Evolutionary conservation across 2,888 invertebrate genomes (phyloP).

Genomic region (Agonum fuliginosum): DNA sequence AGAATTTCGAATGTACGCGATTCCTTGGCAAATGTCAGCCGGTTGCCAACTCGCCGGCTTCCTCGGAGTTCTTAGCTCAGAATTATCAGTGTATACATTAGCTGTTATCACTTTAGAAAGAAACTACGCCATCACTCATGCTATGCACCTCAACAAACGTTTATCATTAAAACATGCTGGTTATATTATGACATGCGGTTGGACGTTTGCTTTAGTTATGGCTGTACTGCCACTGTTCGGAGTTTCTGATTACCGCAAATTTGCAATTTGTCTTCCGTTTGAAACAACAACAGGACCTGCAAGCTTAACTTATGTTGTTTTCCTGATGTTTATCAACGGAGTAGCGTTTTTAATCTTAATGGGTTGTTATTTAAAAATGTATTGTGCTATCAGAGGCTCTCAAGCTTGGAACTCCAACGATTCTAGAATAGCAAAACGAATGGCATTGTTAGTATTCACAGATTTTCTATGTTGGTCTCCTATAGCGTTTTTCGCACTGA

Average conservation of each 20-base stretch:
- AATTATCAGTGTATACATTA: slow-evolving; percentile 95
- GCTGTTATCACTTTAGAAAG: slow-evolving; percentile 97
- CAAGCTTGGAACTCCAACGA: slow-evolving; percentile 99
- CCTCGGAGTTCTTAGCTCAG: slow-evolving; percentile 93
- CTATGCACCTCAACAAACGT: slow-evolving; percentile 96
- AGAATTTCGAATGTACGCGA: slow-evolving; percentile 96
- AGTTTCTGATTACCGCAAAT: slow-evolving; percentile 95
- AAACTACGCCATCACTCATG: slow-evolving; percentile 98
- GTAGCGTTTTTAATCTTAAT: slow-evolving; percentile 95
- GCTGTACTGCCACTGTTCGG: slow-evolving; percentile 93
- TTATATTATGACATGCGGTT: slow-evolving; percentile 94
- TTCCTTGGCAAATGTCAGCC: slow-evolving; percentile 97
- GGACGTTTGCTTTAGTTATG: slow-evolving; percentile 91
- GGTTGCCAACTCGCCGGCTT: slow-evolving; percentile 97
- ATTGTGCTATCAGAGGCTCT: slow-evolving; percentile 97
- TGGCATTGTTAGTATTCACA: slow-evolving; percentile 97
- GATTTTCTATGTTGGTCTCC: slow-evolving; percentile 99
- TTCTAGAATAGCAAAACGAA: slow-evolving; percentile 95
- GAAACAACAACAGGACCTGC: slow-evolving; percentile 86
- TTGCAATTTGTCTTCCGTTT: slow-evolving; percentile 97
- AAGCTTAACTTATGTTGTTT: slow-evolving; percentile 91
- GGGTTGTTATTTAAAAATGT: slow-evolving; percentile 98
- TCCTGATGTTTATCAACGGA: slow-evolving; percentile 93
- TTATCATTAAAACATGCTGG: slow-evolving; percentile 93
- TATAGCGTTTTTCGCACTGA: slow-evolving; percentile 95